Evolutionary conservation across 2,113 vertebrate species (phyloP), one percentile per base, ranked within the genome.

Genomic region (Tauraco erythrolophus): DNA sequence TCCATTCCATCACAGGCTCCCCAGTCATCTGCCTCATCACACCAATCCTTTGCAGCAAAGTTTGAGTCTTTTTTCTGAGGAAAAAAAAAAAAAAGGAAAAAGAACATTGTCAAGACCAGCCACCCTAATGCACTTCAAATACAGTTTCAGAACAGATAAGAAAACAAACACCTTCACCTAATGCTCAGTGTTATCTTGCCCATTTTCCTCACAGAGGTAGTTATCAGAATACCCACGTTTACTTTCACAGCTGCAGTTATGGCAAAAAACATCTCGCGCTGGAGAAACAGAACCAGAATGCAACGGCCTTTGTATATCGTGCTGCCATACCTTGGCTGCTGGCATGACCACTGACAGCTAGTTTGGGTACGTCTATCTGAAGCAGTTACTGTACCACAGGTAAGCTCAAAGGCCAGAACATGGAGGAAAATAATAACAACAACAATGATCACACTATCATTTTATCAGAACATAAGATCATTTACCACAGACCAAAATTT

Each of bases 21-120:
- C 99, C 99, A 99, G 94, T 99, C 98, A 84, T 98, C 98, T 9
- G 99, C 98, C 62, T 97, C 98, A 19, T 98, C 98, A 91, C 98
- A 99, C 99, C 99, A 99, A 9, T 98, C 98, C 64, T 96, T 93
- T 14, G 94, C 72, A 22, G 87, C 75, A 53, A 97, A 83, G 43
- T 45, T 54, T 0, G 15, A 21, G 57, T 94, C 94, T 66, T 97
- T 90, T 37, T 95, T 94, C 97, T 97, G 70, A 35, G 35, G 78
- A 57, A 4, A 9, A 14, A 8, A 21, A 41, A 33, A 54, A 31
- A 11, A 19, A 27, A 7, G 11, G 11, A 31, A 69, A 70, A 25
- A 77, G 4, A 76, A 41, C 8, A 35, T 4, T 37, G 25, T 68
- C 41, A 84, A 83, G 24, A 56, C 51, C 43, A 57, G 43, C 19